Base-by-base conservation (phyloP, 2,888 invertebrate genomes). In the Fabriciana adippe region DNA sequence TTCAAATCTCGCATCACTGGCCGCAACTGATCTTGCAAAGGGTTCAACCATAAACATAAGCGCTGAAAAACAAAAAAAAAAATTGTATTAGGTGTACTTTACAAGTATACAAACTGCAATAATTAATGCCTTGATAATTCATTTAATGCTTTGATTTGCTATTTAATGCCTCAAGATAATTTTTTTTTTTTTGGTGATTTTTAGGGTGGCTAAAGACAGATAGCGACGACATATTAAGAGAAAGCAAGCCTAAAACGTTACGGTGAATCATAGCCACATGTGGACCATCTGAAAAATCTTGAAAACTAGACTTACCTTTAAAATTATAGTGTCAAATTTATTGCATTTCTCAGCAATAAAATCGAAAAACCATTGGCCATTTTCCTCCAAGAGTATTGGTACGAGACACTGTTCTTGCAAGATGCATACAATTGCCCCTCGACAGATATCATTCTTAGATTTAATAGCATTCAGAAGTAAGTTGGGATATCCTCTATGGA, bases 271-370 rank as follows among this genome's bases (percentile, higher is more conserved):
- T 11, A 41, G 35, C 35, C 1, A 11, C 35, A 41, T 41, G 35
- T 41, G 8, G 11, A 8, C 35, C 35, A 41, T 41, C 35, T 41
- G 35, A 41, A 41, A 74, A 60, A 35, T 50, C 62, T 72, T 66
- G 55, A 61, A 16, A 65, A 50, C 35, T 8, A 47, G 47, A 50
- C 1, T 78, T 82, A 94, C 95, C 91, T 94, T 94, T 64, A 94
- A 85, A 75, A 94, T 87, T 64, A 84, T 87, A 18, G 89, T 89
- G 76, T 94, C 94, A 68, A 94, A 92, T 53, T 88, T 82, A 50
- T 89, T 81, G 63, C 94, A 90, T 73, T 93, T 93, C 47, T 89
- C 88, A 47, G 88, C 82, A 31, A 95, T 86, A 78, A 93, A 94
- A 73, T 93, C 90, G 74, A 92, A 88, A 0, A 92, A 76, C 90